Conservation (phyloP, 2,888 invertebrate genomes). For the Tipula vernalis region DNA sequence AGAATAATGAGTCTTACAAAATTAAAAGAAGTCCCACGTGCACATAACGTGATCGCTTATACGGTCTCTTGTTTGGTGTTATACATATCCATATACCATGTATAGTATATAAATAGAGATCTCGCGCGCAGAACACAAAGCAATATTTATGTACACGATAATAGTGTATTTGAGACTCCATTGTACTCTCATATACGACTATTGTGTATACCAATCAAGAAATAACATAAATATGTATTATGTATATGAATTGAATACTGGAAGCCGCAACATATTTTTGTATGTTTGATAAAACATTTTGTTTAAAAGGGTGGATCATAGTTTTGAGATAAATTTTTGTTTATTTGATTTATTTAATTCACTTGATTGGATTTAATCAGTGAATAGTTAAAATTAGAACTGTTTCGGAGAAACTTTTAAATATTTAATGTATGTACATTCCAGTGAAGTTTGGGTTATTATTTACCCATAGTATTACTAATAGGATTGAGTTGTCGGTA, state of each 20-base stretch:
- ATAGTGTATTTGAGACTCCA: neutral
- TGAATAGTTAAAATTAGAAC: neutral
- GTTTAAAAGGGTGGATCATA: neutral
- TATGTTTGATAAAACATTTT: neutral
- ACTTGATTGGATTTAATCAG: neutral
- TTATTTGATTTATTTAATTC: neutral
- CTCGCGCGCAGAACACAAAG: neutral
- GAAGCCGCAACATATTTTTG: neutral
- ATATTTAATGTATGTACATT: no score
- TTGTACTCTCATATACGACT: neutral
- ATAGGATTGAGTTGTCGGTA: no score
- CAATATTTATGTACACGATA: neutral
- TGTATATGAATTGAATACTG: neutral
- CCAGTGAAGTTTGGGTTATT: no score
- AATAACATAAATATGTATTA: neutral
- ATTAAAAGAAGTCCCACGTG: neutral
- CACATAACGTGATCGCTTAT: neutral
- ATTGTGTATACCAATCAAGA: neutral
- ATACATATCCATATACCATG: neutral
- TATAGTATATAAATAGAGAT: neutral
- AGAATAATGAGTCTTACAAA: neutral
- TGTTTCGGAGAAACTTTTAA: neutral
- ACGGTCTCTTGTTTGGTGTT: neutral
- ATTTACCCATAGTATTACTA: no score
- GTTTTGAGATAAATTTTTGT: neutral